Evolutionary conservation across 1,140 invertebrate species (phyloP).

Genomic region (Aphelenchoides besseyi): DNA sequence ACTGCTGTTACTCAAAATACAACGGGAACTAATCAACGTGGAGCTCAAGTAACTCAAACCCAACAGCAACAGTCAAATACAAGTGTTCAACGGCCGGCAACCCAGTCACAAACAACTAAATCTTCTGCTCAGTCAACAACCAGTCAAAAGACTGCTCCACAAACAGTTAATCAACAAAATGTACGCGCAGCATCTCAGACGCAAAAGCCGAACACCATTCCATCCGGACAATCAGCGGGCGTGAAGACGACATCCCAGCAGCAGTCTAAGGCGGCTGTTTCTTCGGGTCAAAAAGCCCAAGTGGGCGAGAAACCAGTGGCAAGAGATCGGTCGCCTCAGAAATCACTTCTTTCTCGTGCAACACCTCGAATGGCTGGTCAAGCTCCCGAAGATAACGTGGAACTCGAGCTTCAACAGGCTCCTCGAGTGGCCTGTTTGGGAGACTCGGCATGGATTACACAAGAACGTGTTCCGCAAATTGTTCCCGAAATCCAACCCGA

Average conservation of each 20-base stretch:
- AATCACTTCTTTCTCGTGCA: constrained; percentile 19
- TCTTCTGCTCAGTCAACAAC: background rate
- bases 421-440: constrained; percentile 18
- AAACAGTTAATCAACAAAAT: background rate
- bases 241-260: background rate
- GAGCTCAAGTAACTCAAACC: background rate
- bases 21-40: background rate
- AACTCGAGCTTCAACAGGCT: constrained; percentile 5
- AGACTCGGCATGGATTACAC: constrained; percentile 43
- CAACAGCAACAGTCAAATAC: background rate
- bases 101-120: background rate
- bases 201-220: background rate
- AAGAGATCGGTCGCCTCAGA: background rate
- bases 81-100: background rate
- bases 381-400: background rate
- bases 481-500: constrained; percentile 36
- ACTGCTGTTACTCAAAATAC: background rate
- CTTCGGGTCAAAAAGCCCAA: too few species aligned
- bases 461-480: constrained; percentile 44
- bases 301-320: background rate
- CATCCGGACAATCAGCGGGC: background rate
- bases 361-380: constrained; percentile 2
- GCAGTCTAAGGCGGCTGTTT: constrained; percentile 16
- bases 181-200: background rate
- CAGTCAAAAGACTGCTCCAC: background rate